A percentile compares a stretch with the other conserved stretches of the same genome.
phyloP scores from a whole-genome alignment of 1,140 invertebrate genomes.

The Acromyrmex charruanus region DNA sequence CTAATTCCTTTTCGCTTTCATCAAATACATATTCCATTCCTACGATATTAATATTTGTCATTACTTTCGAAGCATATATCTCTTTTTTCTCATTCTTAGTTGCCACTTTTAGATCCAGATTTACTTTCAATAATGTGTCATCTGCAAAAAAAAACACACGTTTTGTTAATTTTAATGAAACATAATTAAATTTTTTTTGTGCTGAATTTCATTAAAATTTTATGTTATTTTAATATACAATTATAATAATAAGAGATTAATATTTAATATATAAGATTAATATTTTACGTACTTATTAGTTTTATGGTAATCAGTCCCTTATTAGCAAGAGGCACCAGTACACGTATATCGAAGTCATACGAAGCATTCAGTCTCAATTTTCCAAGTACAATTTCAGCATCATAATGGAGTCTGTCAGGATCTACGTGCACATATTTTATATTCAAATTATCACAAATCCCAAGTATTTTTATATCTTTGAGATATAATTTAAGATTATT shows the following conservation, averaged over 20 bases:
- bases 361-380: slow-evolving; percentile 86
- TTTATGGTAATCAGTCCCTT: slow-evolving; percentile 75
- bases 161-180: background rate
- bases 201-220: background rate
- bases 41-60: slow-evolving; percentile 68
- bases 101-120: slow-evolving; percentile 25
- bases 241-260: background rate
- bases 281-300: slow-evolving; percentile 19
- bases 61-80: slow-evolving; percentile 76
- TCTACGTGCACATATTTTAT: background rate
- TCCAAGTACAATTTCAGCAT: slow-evolving; percentile 81
- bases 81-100: slow-evolving; percentile 69
- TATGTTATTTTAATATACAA: slow-evolving; percentile 1
- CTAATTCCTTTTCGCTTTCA: slow-evolving; percentile 39
- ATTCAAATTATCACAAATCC: background rate
- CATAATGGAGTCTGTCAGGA: background rate
- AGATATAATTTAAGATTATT: background rate
- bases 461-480: background rate
- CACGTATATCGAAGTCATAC: slow-evolving; percentile 87
- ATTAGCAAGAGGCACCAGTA: slow-evolving; percentile 83
- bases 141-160: slow-evolving; percentile 63
- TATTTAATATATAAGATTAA: background rate
- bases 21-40: slow-evolving; percentile 74
- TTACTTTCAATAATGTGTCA: slow-evolving; percentile 51
- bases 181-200: background rate